Base-by-base conservation (phyloP, 2,888 invertebrate genomes). In the Lycaena phlaeas region DNA sequence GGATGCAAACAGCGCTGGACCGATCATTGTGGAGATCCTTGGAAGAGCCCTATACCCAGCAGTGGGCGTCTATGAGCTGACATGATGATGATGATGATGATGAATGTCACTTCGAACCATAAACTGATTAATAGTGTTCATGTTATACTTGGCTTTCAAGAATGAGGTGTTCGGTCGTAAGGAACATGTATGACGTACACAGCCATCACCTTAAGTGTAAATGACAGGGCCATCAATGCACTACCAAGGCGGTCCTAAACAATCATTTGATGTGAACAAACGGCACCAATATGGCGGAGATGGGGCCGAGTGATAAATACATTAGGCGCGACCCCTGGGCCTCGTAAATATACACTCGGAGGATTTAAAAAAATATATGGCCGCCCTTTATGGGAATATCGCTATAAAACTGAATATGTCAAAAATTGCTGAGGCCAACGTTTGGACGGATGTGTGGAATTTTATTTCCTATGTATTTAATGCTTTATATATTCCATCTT, bases 181-280 rank as follows among this genome's bases (percentile, higher is more conserved):
- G n/a, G n/a, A n/a, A n/a, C n/a, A n/a, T n/a, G 12, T 14, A 10
- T 17, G 2, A 34, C 14, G 27, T 7, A n/a, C n/a, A 11, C n/a
- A 17, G 11, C 17, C 6, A 10, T 36, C 36, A 14, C 15, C 15
- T 11, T 14, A 37, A 37, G 11, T 30, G 30, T 34, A 39, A 27
- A 25, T 43, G 27, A 46, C 30, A 41, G 38, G 42, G 34, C 36
- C 38, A 42, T 44, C 44, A 46, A 46, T 38, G 34, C 31, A 41
- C 43, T 38, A 36, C 29, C 44, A 30, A 30, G 40, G 12, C 18
- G 10, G 17, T 34, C 34, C 34, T 34, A 34, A 38, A 43, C 44
- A 45, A 45, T 42, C 38, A 36, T 40, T 43, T 34, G 38, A 43
- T 47, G 49, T 38, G 43, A 44, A 49, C 41, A 47, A 45, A 49